Base-by-base conservation (phyloP, 2,888 invertebrate species). In the Muschampia plurimacula region DNA sequence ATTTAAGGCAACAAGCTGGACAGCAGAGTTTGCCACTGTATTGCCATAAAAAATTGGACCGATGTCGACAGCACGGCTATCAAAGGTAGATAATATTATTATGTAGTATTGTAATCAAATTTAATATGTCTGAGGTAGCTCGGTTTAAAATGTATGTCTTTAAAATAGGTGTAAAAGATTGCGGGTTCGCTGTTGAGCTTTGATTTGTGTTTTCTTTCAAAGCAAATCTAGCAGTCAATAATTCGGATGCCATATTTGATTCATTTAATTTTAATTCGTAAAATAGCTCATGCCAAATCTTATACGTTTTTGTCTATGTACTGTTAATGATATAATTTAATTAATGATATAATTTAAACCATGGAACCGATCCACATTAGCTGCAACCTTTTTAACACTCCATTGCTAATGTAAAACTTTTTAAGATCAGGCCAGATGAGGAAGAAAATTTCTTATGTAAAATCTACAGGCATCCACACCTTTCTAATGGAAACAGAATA, bases 31-130 rank as follows among this genome's bases (percentile, higher is more conserved):
- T 60, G 68, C 68, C 69, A 49, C 55, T 52, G 9, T 69, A 69
- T 64, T 55, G 52, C 63, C 69, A 69, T 69, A 69, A 69, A 69
- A 69, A 69, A 64, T 64, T 69, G 69, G 69, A 69, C 41, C 62
- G 69, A 69, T 63, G 69, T 63, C 69, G 69, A 6, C 63, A 55
- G 41, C 52, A 22, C 41, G 8, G 39, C 32, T 28, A 52, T 41
- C 63, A 28, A 69, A 69, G 69, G 69, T 69, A 22, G 41, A 63
- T 36, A 44, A 36, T 44, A 12, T 39, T 32, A 59, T 62, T 62
- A 41, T 62, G 28, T 59, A 28, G 59, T 59, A 15, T 52, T 1
- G 0, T 57, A 28, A 59, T 15, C 2, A 52, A 52, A 52, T 55
- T 55, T 15, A 15, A 55, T 55, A 9, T 3, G n/a, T 12, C 3